Evolutionary conservation across 2,888 invertebrate genomes (phyloP), one percentile per base, ranked within the genome.

Genomic region (Eurytoma adleriae): DNA sequence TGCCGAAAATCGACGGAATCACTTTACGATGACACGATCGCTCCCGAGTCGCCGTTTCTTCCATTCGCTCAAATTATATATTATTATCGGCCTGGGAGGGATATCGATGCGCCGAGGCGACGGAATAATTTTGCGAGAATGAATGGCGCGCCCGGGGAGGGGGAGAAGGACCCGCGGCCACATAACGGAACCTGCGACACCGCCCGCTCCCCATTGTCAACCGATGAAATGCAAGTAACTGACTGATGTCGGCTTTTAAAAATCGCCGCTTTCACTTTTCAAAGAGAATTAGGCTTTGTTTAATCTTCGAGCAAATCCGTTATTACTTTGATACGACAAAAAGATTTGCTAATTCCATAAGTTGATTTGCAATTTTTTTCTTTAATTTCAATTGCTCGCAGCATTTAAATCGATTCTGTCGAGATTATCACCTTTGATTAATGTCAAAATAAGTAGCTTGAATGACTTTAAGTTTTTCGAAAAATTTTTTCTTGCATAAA

Each of bases 11-110:
- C 78, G 61, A 57, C 69, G 59, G 48, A 18, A 78, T 72, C 72
- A 75, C 69, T 82, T 80, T 80, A 81, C 78, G 81, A 81, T 72
- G 79, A 76, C 79, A 76, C 79, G 71, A 76, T 59, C 68, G 74
- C 72, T 40, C 48, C 50, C 48, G 24, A 14, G 48, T 72, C 57
- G 20, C 61, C 30, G 20, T 72, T 50, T 62, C 57, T 57, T 48
- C 16, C 52, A 20, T 59, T 72, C 48, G 20, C 62, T 61, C 73
- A 78, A 78, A 81, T 81, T 81, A 59, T 81, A 75, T 81, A 54
- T 78, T 78, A 81, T 81, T 81, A 81, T 66, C 56, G 30, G 13
- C 40, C 20, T 70, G 30, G 52, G n/a, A 30, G 70, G 79, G 67
- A 67, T 71, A 70, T 71, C 66, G 66, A 74, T 68, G n/a, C 54